A percentile compares a stretch with the other conserved stretches of the same genome.
Conservation (phyloP, 2,113 vertebrate species). For the Channa argus region DNA sequence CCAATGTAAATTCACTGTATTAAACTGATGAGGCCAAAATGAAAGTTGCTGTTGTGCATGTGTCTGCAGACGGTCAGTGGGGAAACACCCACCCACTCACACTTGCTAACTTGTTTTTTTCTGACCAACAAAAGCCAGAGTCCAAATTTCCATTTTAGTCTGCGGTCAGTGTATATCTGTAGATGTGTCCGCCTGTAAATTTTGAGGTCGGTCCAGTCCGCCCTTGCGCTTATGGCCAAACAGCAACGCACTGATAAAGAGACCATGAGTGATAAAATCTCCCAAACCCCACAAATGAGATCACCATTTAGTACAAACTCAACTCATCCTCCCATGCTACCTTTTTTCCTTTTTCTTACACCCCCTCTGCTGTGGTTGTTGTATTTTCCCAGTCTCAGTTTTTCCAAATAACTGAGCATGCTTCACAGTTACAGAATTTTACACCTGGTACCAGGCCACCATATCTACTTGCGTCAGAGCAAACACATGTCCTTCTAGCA, state of each 20-base stretch:
- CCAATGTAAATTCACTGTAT: no score
- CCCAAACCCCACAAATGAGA: conserved; percentile 58
- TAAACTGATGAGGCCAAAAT: no score
- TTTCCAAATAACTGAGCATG: background rate
- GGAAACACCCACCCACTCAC: no score
- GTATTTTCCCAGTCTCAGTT: conserved; percentile 25
- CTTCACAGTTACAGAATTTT: conserved; percentile 41
- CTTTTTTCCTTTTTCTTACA: background rate
- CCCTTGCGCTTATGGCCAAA: conserved; percentile 39
- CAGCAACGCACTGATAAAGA: conserved; percentile 53
- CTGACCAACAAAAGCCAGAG: background rate
- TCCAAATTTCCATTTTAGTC: conserved; percentile 5
- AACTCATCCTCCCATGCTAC: background rate
- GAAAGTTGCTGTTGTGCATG: no score
- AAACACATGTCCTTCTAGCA: conserved; percentile 32
- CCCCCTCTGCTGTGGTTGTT: conserved; percentile 2
- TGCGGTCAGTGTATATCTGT: conserved; percentile 28
- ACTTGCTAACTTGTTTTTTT: no score
- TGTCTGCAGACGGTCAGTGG: no score
- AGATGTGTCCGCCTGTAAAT: conserved; percentile 30
- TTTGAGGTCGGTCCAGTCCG: conserved; percentile 20
- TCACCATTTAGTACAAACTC: conserved; percentile 39
- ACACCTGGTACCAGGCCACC: conserved; percentile 48
- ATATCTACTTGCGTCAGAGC: conserved; percentile 33
- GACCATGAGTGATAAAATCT: conserved; percentile 70